These are phyloP conservation scores for Oxystoma pomonae DNA, from an alignment of 2,888 invertebrate species.

Conservation along the genomic window DNA sequence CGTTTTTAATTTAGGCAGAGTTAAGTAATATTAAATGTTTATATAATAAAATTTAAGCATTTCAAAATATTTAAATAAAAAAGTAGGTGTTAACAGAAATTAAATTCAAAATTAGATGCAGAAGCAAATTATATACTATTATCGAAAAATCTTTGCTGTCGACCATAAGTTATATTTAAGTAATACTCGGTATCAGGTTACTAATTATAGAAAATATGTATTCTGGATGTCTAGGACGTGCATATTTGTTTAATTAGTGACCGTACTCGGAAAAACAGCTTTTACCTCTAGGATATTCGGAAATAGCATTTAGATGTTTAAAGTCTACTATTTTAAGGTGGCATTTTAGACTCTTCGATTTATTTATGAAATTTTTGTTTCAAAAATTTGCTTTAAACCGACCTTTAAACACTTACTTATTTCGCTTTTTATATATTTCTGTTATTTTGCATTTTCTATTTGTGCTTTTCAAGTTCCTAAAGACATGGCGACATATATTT, in stretches of 20 bases:
- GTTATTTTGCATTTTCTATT: constrained; percentile 14
- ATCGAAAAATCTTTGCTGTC: background rate
- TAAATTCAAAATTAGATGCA: constrained; percentile 16
- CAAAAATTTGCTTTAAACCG: constrained; percentile 1
- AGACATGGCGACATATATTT: constrained; percentile 14
- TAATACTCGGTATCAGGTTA: constrained; percentile 22
- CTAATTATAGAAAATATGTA: too few species aligned
- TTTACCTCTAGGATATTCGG: constrained; percentile 33
- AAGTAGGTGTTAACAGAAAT: constrained; percentile 33
- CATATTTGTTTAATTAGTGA: constrained; percentile 26
- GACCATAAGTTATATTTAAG: constrained; percentile 6
- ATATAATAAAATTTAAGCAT: background rate
- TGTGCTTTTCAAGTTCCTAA: constrained; percentile 32
- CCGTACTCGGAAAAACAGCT: constrained; percentile 21
- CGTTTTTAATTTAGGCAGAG: background rate
- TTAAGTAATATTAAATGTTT: background rate
- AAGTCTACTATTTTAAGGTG: constrained; percentile 35
- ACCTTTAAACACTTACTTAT: constrained; percentile 13
- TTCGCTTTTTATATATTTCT: constrained; percentile 8
- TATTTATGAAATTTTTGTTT: constrained; percentile 5
- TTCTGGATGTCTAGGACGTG: constrained; percentile 26
- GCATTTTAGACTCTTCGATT: constrained; percentile 37
- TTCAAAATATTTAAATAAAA: constrained; percentile 13
- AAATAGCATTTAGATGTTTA: constrained; percentile 33
- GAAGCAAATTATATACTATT: constrained; percentile 4